phyloP scores from a whole-genome alignment of 2,888 invertebrate genomes.

The Polydrusus tereticollis region DNA sequence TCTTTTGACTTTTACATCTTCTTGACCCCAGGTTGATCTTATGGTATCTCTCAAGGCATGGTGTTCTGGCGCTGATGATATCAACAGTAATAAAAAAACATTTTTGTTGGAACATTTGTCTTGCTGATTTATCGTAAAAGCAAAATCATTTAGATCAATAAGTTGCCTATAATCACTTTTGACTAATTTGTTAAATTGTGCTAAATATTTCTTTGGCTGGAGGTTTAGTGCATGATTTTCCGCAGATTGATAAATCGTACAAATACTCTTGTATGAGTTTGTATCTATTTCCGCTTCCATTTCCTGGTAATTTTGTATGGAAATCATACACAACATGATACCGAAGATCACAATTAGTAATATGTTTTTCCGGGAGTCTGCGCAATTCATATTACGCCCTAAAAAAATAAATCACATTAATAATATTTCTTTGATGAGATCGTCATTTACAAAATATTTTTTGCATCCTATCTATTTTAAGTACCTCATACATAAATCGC shows the following conservation, averaged over 20 bases:
- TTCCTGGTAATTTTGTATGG: background rate
- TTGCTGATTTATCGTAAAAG: background rate
- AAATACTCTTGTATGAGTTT: background rate
- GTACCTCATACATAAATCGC: no score
- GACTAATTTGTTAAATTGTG: background rate
- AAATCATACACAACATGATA: background rate
- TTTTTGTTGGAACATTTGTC: background rate
- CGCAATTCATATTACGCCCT: background rate
- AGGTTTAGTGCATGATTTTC: background rate
- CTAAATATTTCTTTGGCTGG: background rate
- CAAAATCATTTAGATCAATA: slow-evolving; percentile 10
- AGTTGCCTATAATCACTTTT: background rate
- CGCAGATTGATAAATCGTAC: background rate
- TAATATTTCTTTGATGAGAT: no score
- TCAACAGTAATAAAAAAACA: slow-evolving; percentile 6
- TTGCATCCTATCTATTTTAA: no score
- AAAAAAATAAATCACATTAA: background rate
- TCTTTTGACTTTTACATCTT: background rate
- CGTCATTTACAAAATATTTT: no score
- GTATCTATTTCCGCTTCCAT: background rate
- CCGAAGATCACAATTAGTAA: background rate
- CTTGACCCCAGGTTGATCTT: slow-evolving; percentile 16
- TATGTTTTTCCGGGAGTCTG: background rate
- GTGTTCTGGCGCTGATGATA: slow-evolving; percentile 11
- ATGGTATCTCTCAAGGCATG: slow-evolving; percentile 4